A percentile compares a stretch with the other conserved stretches of the same genome.
These are phyloP conservation scores for Zygogramma bicolorata DNA, from an alignment of 2,888 invertebrate genomes.

Conservation along the genomic window DNA sequence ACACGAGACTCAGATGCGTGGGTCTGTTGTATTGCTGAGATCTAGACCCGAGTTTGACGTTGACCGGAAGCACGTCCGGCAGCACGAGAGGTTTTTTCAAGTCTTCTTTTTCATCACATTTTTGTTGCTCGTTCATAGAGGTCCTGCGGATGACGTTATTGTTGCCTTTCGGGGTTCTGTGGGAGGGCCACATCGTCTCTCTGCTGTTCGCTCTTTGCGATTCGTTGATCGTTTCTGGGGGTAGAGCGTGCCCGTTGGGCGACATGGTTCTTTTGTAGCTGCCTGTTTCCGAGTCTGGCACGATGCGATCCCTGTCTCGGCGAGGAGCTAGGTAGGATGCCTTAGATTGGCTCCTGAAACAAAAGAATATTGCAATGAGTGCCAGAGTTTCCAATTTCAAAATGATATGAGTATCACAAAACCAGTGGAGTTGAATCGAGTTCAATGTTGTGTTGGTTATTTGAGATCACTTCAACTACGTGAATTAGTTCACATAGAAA, in stretches of 20 bases:
- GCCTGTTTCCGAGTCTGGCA: constrained; percentile 78
- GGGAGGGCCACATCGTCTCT: constrained; percentile 60
- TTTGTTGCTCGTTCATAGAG: constrained; percentile 62
- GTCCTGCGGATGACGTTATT: constrained; percentile 60
- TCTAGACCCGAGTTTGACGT: constrained; percentile 66
- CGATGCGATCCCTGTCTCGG: constrained; percentile 75
- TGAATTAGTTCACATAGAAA: too few relatives aligned
- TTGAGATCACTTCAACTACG: too few relatives aligned
- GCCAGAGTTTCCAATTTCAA: too few relatives aligned
- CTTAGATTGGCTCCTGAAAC: constrained; percentile 81
- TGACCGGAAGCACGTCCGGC: constrained; percentile 71
- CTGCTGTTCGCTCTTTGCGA: constrained; percentile 54
- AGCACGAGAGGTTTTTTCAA: constrained; percentile 63
- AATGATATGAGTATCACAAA: too few relatives aligned
- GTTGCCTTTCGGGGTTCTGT: constrained; percentile 53
- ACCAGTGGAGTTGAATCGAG: too few relatives aligned
- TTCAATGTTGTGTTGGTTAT: too few relatives aligned
- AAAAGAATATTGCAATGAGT: constrained; percentile 32
- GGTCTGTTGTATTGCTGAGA: constrained; percentile 60
- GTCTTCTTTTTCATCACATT: constrained; percentile 59
- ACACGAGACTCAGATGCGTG: constrained; percentile 57
- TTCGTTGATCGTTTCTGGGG: constrained; percentile 53
- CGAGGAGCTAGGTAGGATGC: constrained; percentile 81
- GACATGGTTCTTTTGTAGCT: constrained; percentile 82
- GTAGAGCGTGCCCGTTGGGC: constrained; percentile 69